phyloP scores from a whole-genome alignment of 2,888 invertebrate species.

The Incurvaria masculella region DNA sequence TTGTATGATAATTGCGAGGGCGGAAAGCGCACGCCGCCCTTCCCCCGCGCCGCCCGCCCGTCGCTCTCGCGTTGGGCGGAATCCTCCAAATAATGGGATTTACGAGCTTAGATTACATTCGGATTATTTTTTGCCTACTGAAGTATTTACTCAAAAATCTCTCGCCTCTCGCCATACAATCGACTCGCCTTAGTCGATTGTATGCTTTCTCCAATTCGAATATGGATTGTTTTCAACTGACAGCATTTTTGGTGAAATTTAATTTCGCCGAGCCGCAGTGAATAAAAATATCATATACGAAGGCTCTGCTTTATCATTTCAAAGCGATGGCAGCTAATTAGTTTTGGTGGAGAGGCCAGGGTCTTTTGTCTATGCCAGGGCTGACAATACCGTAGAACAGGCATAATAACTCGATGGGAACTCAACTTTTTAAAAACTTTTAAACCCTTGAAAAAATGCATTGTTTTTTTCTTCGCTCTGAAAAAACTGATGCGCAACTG shows the following conservation, averaged over 20 bases:
- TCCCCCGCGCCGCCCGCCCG: no score
- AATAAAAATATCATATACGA: conserved; percentile 55
- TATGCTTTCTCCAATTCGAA: neutral
- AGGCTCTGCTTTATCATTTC: conserved; percentile 56
- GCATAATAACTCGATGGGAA: no score
- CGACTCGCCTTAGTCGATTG: conserved; percentile 9
- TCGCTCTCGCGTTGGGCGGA: no score
- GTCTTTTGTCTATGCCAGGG: no score
- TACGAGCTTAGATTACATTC: conserved; percentile 46
- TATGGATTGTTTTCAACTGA: conserved; percentile 20
- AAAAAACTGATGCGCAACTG: no score
- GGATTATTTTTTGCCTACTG: conserved; percentile 46
- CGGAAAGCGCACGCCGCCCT: neutral
- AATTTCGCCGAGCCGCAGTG: conserved; percentile 28
- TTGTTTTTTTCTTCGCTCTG: no score
- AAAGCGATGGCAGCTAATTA: conserved; percentile 50
- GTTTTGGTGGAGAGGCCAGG: conserved; percentile 27
- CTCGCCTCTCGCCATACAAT: conserved; percentile 18
- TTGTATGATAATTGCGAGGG: conserved; percentile 16
- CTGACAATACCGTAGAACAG: no score
- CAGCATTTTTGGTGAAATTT: conserved; percentile 28
- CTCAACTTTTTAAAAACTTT: no score
- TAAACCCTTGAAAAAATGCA: no score
- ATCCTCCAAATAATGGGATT: conserved; percentile 45
- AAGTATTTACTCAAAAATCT: conserved; percentile 32